Base-by-base conservation (phyloP, 2,797 vertebrate species). In the Chelon auratus region DNA sequence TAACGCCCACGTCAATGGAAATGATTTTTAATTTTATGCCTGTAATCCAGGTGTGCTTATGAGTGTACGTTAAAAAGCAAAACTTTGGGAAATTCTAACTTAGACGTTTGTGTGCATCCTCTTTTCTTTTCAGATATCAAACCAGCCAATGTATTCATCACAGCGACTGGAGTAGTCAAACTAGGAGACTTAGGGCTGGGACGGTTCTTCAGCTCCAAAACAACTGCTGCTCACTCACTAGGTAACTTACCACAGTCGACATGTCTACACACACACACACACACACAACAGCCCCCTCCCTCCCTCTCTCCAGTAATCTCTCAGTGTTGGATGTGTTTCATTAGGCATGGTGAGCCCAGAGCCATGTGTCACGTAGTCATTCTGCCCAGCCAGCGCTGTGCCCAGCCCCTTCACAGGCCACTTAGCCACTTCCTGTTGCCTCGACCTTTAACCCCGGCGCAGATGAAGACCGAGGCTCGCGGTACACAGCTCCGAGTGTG, bases 151-250 rank as follows among this genome's bases (percentile, higher is more conserved):
- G 97, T 99, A 81, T 99, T 99, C 95, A 99, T 99, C 91, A 99
- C 97, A 77, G 98, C 98, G 78, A 97, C 96, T 43, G 98, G 98
- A 68, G 97, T 98, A 88, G 98, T 99, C 75, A 99, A 99, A 90
- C 95, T 99, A 74, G 97, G 98, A 84, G 97, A 99, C 81, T 93
- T 99, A 73, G 97, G 98, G 15, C 91, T 99, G 80, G 97, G 97
- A 74, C 94, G 97, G 53, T 99, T 98, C 95, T 99, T 99, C 94
- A 99, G 97, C 90, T 99, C 97, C 80, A 98, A 98, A 95, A 99
- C 97, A 81, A 98, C 97, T 30, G 97, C 96, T 12, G 97, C 97
- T 85, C 98, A 99, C 94, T 99, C 97, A 71, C 93, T 98, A 93
- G 97, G 97, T 99, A 93, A 95, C 92, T 87, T 36, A 66, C 55